Evolutionary conservation across 2,797 vertebrate genomes (phyloP).

Genomic region (Halcyon smyrnensis): DNA sequence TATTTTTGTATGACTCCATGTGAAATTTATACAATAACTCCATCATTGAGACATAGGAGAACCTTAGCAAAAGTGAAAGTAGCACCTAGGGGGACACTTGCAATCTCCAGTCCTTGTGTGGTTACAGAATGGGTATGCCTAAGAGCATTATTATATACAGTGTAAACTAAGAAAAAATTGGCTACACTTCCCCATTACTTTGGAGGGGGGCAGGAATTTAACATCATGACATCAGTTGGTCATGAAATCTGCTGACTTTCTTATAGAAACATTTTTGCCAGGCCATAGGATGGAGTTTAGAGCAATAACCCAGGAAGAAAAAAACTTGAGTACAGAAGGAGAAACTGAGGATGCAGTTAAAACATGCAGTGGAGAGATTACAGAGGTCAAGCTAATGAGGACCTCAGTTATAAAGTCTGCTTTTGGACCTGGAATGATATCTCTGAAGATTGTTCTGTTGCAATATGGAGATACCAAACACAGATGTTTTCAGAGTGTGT

Average conservation of each 20-base stretch:
- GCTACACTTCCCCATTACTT: not conserved
- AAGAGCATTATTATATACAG: not conserved
- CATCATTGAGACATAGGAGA: not conserved
- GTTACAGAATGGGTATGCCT: not conserved
- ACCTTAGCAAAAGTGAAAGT: not conserved
- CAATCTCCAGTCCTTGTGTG: not conserved
- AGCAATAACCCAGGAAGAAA: not conserved
- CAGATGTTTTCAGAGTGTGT: too few species aligned
- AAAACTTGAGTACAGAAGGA: not conserved
- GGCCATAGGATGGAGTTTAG: not conserved
- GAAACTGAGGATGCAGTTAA: not conserved
- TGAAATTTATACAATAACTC: not conserved
- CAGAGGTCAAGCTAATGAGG: too few species aligned
- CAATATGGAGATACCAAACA: too few species aligned
- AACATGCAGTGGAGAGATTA: not conserved
- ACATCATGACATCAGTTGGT: not conserved
- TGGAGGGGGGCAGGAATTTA: not conserved
- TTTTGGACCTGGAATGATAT: too few species aligned
- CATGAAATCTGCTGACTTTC: not conserved
- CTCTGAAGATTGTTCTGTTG: too few species aligned
- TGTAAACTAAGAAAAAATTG: not conserved
- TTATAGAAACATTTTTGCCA: not conserved
- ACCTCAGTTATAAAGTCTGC: too few species aligned
- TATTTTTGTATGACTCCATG: not conserved
- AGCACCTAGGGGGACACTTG: not conserved